These are phyloP conservation scores for Vanessa tameamea DNA, from an alignment of 1,140 invertebrate genomes.

Conservation along the genomic window DNA sequence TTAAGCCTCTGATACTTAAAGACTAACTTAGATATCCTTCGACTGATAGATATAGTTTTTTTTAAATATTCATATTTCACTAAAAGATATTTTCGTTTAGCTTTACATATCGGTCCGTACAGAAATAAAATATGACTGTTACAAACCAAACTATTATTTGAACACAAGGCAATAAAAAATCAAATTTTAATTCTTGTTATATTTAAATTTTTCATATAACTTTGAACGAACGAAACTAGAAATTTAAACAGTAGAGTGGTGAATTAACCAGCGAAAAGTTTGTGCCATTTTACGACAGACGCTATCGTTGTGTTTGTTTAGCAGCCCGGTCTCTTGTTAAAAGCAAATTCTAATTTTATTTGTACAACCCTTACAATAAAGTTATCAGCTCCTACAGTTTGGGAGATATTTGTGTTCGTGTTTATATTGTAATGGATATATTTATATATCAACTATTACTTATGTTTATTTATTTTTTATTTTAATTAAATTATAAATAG, in stretches of 20 bases:
- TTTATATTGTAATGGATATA: background rate
- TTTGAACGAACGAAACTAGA: constrained; percentile 22
- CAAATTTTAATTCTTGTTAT: background rate
- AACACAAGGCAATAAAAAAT: background rate
- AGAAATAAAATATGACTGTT: no score
- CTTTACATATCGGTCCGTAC: no score
- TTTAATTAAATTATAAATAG: no score
- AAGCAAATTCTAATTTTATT: constrained; percentile 41
- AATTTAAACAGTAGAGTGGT: constrained; percentile 52
- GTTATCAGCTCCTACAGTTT: constrained; percentile 8
- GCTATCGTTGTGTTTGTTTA: constrained; percentile 45
- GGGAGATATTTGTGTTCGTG: background rate
- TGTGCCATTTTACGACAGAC: constrained; percentile 43
- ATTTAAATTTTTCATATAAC: constrained; percentile 1
- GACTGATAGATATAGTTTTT: no score
- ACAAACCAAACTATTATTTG: no score
- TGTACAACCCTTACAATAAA: constrained; percentile 20
- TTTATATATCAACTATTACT: no score
- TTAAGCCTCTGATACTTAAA: no score
- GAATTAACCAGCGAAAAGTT: constrained; percentile 47
- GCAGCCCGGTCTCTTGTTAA: constrained; percentile 38
- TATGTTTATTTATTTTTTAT: no score
- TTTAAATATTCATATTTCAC: no score
- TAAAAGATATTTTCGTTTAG: no score
- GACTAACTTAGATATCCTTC: no score